These are phyloP conservation scores for Eupeodes luniger DNA, from an alignment of 2,888 invertebrate species.

Conservation along the genomic window DNA sequence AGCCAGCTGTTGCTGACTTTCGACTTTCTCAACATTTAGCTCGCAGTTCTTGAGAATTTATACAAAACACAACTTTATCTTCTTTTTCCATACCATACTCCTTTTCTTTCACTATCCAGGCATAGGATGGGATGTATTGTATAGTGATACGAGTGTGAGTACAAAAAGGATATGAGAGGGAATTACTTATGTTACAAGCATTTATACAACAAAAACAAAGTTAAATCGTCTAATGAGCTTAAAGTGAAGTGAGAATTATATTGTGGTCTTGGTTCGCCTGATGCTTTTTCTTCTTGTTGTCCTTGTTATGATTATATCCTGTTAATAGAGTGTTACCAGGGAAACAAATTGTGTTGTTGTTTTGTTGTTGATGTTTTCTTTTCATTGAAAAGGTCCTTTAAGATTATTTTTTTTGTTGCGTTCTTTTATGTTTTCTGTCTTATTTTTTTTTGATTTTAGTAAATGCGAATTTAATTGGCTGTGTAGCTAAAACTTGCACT, in stretches of 20 bases:
- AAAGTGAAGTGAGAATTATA: conserved; percentile 68
- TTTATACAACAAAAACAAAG: conserved; percentile 38
- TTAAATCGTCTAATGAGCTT: conserved; percentile 71
- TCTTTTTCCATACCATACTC: neutral
- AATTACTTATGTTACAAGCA: conserved; percentile 25
- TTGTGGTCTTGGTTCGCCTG: conserved; percentile 56
- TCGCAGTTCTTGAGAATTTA: conserved; percentile 17
- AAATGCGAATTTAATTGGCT: conserved; percentile 66
- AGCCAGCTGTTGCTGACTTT: conserved; percentile 58
- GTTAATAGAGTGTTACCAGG: conserved; percentile 60
- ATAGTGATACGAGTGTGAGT: neutral
- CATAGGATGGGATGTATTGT: neutral
- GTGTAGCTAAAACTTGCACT: conserved; percentile 54
- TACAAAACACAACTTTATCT: conserved; percentile 20
- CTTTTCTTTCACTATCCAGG: neutral
- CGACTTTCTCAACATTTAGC: conserved; percentile 27
- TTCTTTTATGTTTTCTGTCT: neutral
- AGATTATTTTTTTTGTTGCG: neutral
- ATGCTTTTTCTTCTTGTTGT: conserved; percentile 21
- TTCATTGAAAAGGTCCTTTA: conserved; percentile 6
- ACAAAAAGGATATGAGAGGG: conserved; percentile 47
- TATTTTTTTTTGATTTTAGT: conserved; percentile 31
- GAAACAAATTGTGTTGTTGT: conserved; percentile 9
- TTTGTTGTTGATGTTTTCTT: neutral
- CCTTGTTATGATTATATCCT: conserved; percentile 64